Evolutionary conservation across 2,888 invertebrate species (phyloP), one percentile per base, ranked within the genome.

Genomic region (Dyspetes luteomarginatus): DNA sequence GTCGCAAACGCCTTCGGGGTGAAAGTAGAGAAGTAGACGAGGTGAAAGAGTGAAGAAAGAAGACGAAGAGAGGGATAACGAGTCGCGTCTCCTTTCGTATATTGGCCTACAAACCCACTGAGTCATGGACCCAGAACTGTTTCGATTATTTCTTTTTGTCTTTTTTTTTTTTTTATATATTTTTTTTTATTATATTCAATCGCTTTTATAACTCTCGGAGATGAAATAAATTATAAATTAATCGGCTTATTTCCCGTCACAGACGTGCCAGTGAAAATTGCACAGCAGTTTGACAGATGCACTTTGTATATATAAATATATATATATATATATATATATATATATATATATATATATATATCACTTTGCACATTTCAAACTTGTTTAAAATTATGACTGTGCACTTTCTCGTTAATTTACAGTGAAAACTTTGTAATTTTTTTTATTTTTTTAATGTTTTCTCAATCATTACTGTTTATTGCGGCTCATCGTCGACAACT

Each of bases 41-140:
- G 55, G 68, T 41, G 56, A 74, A 56, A 56, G 56, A 65, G 28
- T 17, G 28, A 64, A 64, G 45, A 71, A 12, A 36, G 26, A 9
- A 30, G 30, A 56, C 28, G 24, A 19, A 48, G 9, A 36, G 24
- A 41, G 12, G 45, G 15, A 7, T 12, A 60, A 56, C 17, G 17
- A 4, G 9, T n/a, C 52, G 26, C 58, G 62, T 58, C 41, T 74
- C 45, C 68, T 56, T 17, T 55, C 22, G 69, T 69, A n/a, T n/a
- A 73, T 41, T 71, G 75, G 75, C 79, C 79, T 79, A 79, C 65
- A 79, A 75, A 79, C 58, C 64, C 79, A 75, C 79, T 71, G 75
- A 79, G 69, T 79, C 79, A 79, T 58, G 69, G 64, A 41, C 56
- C 64, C 24, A 17, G 43, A 65, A 58, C 50, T 26, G 41, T 65